These are phyloP conservation scores for Campaea margaritaria DNA, from an alignment of 2,888 invertebrate species.

Conservation along the genomic window DNA sequence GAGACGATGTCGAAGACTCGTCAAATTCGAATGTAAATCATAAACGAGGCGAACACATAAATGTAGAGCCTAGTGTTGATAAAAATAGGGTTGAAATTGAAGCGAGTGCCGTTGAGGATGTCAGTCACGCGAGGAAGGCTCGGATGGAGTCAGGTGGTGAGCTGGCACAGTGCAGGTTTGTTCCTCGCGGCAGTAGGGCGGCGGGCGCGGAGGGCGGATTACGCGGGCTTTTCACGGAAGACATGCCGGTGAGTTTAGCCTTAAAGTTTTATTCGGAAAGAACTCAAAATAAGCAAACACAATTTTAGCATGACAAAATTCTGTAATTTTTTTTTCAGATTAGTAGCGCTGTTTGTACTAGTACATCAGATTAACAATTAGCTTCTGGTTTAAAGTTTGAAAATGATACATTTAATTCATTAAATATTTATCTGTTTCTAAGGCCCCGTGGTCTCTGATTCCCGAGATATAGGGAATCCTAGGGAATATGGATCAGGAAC, in stretches of 20 bases:
- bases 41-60: conserved; percentile 44
- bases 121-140: conserved; percentile 77
- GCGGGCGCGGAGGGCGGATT: conserved; percentile 69
- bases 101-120: conserved; percentile 57
- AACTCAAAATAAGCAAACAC: conserved; percentile 5
- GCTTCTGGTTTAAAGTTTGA: no score
- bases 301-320: not conserved
- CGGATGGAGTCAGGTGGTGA: conserved; percentile 79
- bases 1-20: conserved; percentile 77
- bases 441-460: no score
- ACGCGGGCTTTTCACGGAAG: conserved; percentile 66
- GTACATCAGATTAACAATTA: no score
- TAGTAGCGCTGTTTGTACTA: not conserved
- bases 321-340: not conserved
- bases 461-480: no score
- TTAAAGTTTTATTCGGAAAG: conserved; percentile 29
- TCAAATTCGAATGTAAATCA: conserved; percentile 77
- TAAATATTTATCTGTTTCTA: no score
- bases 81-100: conserved; percentile 59
- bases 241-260: conserved; percentile 76
- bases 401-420: no score
- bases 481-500: no score
- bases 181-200: conserved; percentile 75
- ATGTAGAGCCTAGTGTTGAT: conserved; percentile 49
- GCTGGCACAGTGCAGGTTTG: conserved; percentile 78